These are phyloP conservation scores for Nemoura dubitans DNA, from an alignment of 2,888 invertebrate species.

Conservation along the genomic window DNA sequence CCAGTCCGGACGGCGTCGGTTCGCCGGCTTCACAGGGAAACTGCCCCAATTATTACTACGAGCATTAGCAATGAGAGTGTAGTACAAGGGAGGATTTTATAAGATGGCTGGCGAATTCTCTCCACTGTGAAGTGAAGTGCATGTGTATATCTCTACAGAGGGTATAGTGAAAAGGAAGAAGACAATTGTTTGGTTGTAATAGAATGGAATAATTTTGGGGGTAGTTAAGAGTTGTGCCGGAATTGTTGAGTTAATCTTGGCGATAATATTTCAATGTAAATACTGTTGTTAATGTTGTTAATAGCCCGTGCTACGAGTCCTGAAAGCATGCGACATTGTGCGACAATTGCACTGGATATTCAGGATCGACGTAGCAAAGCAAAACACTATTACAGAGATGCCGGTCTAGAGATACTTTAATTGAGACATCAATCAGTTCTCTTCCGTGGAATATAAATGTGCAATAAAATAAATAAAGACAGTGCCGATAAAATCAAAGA, in stretches of 20 bases:
- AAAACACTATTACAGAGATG: neutral
- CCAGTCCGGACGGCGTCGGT: neutral
- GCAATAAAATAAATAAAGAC: neutral
- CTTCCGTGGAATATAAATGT: neutral
- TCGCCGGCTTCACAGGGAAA: neutral
- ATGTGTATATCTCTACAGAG: neutral
- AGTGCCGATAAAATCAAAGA: neutral
- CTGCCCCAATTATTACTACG: neutral
- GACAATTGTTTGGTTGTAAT: neutral
- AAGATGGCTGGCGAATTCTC: neutral
- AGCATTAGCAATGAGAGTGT: neutral
- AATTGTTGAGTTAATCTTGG: conserved; percentile 7
- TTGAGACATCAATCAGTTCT: conserved; percentile 12
- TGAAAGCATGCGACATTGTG: neutral
- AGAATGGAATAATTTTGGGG: neutral
- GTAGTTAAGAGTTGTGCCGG: neutral
- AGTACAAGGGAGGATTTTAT: neutral
- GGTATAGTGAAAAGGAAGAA: neutral
- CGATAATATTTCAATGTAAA: neutral
- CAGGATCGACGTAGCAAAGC: neutral
- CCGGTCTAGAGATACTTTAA: neutral
- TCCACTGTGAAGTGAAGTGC: neutral
- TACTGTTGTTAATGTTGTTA: neutral
- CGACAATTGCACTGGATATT: neutral
- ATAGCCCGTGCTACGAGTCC: neutral